These are phyloP conservation scores for Erythrocercus mccallii DNA, from an alignment of 2,113 vertebrate genomes.

Conservation along the genomic window DNA sequence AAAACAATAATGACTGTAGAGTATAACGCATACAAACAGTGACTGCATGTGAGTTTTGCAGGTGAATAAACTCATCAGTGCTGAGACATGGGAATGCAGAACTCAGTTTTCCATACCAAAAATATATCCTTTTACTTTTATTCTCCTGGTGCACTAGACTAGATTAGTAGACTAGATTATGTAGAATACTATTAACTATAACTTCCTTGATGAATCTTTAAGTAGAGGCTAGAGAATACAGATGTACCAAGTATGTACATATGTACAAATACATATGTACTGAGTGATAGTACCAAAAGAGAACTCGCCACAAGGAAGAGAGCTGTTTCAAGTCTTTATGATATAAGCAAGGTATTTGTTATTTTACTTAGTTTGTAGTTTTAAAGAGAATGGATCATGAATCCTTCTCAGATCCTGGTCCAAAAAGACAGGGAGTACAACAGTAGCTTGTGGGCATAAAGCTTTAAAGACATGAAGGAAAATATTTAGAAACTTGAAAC, in stretches of 20 bases:
- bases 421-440: neutral
- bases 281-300: neutral
- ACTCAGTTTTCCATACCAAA: neutral
- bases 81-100: neutral
- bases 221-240: neutral
- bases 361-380: neutral
- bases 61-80: neutral
- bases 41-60: neutral
- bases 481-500: neutral
- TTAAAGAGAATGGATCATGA: neutral
- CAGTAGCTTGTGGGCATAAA: neutral
- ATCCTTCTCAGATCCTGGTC: neutral
- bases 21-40: neutral
- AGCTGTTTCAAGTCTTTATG: neutral
- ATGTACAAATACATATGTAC: neutral
- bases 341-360: neutral
- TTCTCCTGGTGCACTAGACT: neutral
- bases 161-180: neutral
- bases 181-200: neutral
- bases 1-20: neutral
- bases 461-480: neutral
- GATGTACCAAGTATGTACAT: neutral
- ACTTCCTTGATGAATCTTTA: neutral
- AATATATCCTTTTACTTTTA: neutral
- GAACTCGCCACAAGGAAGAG: neutral